Evolutionary conservation across 92 coral and sea anemone species (phyloP).

Genomic region (Epizoanthus stellaris): DNA sequence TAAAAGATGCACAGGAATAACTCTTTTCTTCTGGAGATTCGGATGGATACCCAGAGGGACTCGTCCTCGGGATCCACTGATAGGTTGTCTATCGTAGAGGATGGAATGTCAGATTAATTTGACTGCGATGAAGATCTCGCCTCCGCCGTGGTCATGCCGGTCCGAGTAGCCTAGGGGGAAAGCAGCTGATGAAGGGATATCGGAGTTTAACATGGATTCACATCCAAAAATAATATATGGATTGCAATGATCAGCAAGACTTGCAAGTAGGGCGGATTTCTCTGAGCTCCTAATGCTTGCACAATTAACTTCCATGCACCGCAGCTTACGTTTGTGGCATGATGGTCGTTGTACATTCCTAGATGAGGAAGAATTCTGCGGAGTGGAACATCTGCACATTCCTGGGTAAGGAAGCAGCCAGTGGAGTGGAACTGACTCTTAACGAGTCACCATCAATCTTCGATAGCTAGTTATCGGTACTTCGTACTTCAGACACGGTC

Average conservation of each 20-base stretch:
- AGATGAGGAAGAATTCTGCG: background rate
- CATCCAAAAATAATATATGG: background rate
- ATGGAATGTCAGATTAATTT: conserved; percentile 35
- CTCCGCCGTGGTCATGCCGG: background rate
- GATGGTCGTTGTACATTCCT: background rate
- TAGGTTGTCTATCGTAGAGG: background rate
- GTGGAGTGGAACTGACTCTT: background rate
- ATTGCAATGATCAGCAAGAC: background rate
- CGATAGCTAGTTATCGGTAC: no score
- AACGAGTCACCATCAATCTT: no score
- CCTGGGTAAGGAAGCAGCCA: background rate
- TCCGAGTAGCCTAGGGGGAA: background rate
- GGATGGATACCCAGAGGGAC: background rate
- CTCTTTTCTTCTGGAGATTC: background rate
- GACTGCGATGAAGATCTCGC: conserved; percentile 4
- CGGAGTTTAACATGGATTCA: background rate
- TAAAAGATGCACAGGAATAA: background rate
- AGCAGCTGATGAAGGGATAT: background rate
- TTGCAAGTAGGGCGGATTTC: background rate
- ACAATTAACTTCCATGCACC: background rate
- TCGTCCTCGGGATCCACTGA: conserved; percentile 5
- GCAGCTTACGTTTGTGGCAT: background rate
- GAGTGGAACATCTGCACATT: background rate
- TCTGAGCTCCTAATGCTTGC: background rate
- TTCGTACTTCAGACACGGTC: no score